A percentile compares a stretch with the other conserved stretches of the same genome.
phyloP scores from a whole-genome alignment of 2,888 invertebrate species.

The Drosophila maculinotata region DNA sequence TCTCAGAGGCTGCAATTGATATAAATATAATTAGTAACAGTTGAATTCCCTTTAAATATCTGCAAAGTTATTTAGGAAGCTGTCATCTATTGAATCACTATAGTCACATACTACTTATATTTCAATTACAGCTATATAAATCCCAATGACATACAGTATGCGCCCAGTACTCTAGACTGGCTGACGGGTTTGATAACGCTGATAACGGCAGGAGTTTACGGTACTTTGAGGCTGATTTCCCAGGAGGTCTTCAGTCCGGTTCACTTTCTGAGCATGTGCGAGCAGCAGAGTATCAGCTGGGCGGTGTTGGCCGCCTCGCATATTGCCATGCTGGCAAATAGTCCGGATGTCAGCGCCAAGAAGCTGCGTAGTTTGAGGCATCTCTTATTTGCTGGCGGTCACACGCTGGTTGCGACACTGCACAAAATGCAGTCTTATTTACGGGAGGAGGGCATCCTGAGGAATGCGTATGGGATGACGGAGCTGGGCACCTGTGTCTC shows the following conservation, averaged over 20 bases:
- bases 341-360: conserved; percentile 29
- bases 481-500: conserved; percentile 65
- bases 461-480: conserved; percentile 75
- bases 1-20: no score
- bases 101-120: no score
- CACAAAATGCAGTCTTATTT: conserved; percentile 58
- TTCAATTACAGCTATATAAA: conserved; percentile 46
- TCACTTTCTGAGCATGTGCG: conserved; percentile 62
- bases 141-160: conserved; percentile 63
- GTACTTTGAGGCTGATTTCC: conserved; percentile 68
- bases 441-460: conserved; percentile 46
- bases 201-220: conserved; percentile 64
- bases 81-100: background rate
- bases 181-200: conserved; percentile 58
- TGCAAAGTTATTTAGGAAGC: no score
- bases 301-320: conserved; percentile 63
- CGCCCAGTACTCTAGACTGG: conserved; percentile 72
- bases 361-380: conserved; percentile 58
- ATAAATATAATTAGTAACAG: no score
- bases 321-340: conserved; percentile 66
- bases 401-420: conserved; percentile 58
- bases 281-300: conserved; percentile 65
- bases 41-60: no score
- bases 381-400: conserved; percentile 68
- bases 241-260: conserved; percentile 58